These are phyloP conservation scores for Parazoanthus atlanticus DNA, from an alignment of 92 coral and sea anemone genomes.

Conservation along the genomic window DNA sequence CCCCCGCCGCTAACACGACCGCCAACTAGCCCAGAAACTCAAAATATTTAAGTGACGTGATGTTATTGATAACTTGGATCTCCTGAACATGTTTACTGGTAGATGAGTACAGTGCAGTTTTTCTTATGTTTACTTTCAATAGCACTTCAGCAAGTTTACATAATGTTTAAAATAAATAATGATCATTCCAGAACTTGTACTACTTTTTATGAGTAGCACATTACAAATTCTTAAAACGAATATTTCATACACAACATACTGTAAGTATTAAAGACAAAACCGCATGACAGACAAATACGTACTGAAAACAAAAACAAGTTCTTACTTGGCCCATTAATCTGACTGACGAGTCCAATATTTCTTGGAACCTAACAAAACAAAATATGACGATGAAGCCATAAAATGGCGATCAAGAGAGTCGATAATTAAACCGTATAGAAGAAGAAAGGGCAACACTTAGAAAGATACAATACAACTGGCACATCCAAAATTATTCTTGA, in stretches of 20 bases:
- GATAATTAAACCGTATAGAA: not conserved
- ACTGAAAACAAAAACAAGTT: not conserved
- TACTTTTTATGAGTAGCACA: too few species aligned
- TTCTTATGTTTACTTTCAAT: too few species aligned
- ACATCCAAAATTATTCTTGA: not conserved
- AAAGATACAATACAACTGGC: not conserved
- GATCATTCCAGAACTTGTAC: too few species aligned
- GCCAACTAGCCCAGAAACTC: not conserved
- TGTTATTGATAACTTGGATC: not conserved
- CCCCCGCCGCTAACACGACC: not conserved
- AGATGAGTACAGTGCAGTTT: too few species aligned
- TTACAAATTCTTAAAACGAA: too few species aligned
- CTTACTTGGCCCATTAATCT: slow-evolving; percentile 89
- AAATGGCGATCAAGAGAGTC: not conserved
- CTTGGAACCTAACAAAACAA: slow-evolving; percentile 71
- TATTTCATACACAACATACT: too few species aligned
- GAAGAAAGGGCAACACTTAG: not conserved
- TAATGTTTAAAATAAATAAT: too few species aligned
- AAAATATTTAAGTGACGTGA: not conserved
- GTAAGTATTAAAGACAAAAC: too few species aligned
- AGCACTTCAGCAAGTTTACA: too few species aligned
- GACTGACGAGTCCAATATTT: slow-evolving; percentile 80
- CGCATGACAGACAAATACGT: too few species aligned
- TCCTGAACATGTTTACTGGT: not conserved
- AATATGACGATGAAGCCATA: not conserved